phyloP scores from a whole-genome alignment of 2,888 invertebrate genomes.

The Steinernema scapterisci region DNA sequence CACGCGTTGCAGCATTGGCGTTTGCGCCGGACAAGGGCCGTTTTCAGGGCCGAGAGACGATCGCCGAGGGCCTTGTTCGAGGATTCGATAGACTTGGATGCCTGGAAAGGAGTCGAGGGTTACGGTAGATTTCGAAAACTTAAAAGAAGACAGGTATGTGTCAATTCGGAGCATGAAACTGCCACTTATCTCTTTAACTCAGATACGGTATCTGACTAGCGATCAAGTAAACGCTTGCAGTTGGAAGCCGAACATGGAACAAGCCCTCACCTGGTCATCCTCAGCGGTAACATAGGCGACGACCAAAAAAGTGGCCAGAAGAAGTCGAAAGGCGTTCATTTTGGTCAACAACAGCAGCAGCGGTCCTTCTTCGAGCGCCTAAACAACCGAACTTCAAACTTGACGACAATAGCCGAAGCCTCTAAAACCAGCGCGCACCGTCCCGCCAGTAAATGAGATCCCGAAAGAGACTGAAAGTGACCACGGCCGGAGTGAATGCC shows the following conservation, averaged over 20 bases:
- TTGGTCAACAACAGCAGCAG: not conserved
- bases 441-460: not conserved
- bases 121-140: no score
- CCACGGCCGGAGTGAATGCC: constrained; percentile 11
- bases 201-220: no score
- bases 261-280: not conserved
- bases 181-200: no score
- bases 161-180: no score
- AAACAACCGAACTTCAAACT: not conserved
- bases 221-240: no score
- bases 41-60: not conserved
- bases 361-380: not conserved
- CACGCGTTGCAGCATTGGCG: constrained; percentile 57
- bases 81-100: not conserved
- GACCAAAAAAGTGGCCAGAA: not conserved
- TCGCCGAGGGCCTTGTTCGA: constrained; percentile 22
- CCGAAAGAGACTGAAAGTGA: not conserved
- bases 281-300: constrained; percentile 10
- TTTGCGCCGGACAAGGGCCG: constrained; percentile 41
- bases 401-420: no score
- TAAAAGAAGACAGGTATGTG: no score
- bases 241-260: no score
- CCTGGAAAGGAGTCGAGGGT: not conserved
- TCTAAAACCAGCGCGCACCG: not conserved
- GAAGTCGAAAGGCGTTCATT: constrained; percentile 1